Evolutionary conservation across 1,140 invertebrate genomes (phyloP).

Genomic region (Aethina tumida): DNA sequence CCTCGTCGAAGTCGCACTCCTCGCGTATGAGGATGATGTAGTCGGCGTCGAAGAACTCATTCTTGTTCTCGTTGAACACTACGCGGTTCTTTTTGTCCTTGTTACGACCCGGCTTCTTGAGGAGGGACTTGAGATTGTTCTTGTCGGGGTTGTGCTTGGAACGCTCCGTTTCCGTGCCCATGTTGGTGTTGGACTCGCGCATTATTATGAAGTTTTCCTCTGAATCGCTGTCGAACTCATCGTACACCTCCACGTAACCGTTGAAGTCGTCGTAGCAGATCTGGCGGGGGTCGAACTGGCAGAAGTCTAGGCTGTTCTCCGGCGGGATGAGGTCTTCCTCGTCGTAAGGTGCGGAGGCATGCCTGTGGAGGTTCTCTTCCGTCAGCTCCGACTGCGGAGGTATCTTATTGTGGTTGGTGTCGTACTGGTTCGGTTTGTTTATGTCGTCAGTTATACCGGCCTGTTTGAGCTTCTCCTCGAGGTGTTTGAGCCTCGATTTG

Average conservation of each 20-base stretch:
- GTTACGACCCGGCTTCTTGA: slow-evolving; percentile 44
- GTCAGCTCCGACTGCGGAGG: too few relatives aligned
- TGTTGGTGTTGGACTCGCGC: slow-evolving; percentile 25
- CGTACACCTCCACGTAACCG: slow-evolving; percentile 23
- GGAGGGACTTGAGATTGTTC: slow-evolving; percentile 44
- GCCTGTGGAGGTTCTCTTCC: too few relatives aligned
- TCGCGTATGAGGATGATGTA: slow-evolving; percentile 79
- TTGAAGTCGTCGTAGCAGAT: slow-evolving; percentile 11
- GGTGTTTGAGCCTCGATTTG: slow-evolving; percentile 23
- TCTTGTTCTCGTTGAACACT: slow-evolving; percentile 72
- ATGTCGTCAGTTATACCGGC: slow-evolving; percentile 24
- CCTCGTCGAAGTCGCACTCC: slow-evolving; percentile 69
- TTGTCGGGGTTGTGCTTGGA: slow-evolving; percentile 32
- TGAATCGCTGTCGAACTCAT: slow-evolving; percentile 25
- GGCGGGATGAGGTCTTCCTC: slow-evolving; percentile 11
- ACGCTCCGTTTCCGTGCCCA: slow-evolving; percentile 35
- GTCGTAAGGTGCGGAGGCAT: slow-evolving; percentile 1
- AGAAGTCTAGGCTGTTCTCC: slow-evolving; percentile 16
- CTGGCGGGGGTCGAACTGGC: slow-evolving; percentile 29
- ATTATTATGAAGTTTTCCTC: slow-evolving; percentile 2
- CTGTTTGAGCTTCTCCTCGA: slow-evolving; percentile 28
- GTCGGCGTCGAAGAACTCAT: slow-evolving; percentile 80
- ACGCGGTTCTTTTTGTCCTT: slow-evolving; percentile 46
- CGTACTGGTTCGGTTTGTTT: slow-evolving; percentile 2
- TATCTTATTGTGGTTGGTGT: slow-evolving; percentile 4